A percentile compares a stretch with the other conserved stretches of the same genome.
Evolutionary conservation across 2,797 vertebrate genomes (phyloP).

Genomic region (Crax fasciolata): DNA sequence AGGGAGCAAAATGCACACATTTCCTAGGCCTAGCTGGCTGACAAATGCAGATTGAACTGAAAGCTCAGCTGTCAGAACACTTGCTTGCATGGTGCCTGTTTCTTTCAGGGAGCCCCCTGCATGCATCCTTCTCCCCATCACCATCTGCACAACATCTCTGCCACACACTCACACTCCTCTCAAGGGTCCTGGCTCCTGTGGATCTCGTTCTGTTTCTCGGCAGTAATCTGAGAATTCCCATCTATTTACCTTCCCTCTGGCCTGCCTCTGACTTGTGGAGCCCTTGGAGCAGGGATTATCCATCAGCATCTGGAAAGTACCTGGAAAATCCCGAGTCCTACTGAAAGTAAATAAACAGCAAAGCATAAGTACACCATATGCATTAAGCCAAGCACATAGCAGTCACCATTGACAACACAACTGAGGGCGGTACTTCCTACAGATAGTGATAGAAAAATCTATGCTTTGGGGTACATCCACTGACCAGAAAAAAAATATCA

Average conservation of each 20-base stretch:
- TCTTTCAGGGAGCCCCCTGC: not conserved
- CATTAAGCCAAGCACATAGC: not conserved
- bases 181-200: not conserved
- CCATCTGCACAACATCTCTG: not conserved
- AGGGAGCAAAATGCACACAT: not conserved
- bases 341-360: conserved; percentile 24
- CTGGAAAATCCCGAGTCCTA: not conserved
- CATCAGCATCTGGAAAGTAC: not conserved
- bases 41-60: not conserved
- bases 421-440: not conserved
- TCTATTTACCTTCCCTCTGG: not conserved
- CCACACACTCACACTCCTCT: not conserved
- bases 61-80: not conserved
- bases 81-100: fast-evolving
- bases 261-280: not conserved
- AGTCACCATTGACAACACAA: not conserved
- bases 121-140: not conserved
- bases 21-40: not conserved
- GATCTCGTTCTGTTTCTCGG: not conserved
- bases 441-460: not conserved
- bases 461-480: not conserved
- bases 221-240: not conserved
- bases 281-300: not conserved
- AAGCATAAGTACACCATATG: not conserved
- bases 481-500: not conserved